Base-by-base conservation (phyloP, 2,797 vertebrate species). In the Triplophysa bombifrons region DNA sequence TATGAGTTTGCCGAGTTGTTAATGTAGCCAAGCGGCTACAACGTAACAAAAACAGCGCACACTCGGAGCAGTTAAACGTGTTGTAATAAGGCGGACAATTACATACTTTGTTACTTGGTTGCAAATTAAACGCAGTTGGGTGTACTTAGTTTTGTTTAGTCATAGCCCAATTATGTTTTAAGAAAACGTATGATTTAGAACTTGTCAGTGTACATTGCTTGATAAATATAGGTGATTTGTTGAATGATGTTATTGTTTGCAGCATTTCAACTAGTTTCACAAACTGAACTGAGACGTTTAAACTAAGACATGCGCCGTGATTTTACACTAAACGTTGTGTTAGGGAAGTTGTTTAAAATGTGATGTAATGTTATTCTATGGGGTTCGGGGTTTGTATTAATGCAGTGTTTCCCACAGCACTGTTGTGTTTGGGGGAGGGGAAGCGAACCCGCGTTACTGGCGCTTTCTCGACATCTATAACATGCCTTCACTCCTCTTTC, bases 341-440 rank as follows among this genome's bases (percentile, higher is more conserved):
- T 48, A 41, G 41, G 10, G 41, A 11, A 0, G 41, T 41, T 41
- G 41, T 41, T 41, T 41, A 41, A 41, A 38, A 41, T 48, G 46
- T 44, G 19, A 60, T 27, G 19, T 16, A 56, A 6, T 48, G 46
- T 48, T 48, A 48, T 48, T 14, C 11, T 4, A 48, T 46, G 41
- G 44, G 53, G 63, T 46, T 77, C 38, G 71, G 63, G 22, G 85
- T 75, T 51, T 25, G 30, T 68, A 80, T 25, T 46, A 66, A 17
- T 38, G 53, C 69, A 64, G 48, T 61, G 70, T 74, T 73, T 82
- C 76, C 71, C 64, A 74, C 66, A 78, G 74, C 94, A 93, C 91
- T 95, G 93, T 95, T 96, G 92, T 94, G 91, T 94, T 96, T 95
- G 95, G 94, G 95, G 95, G 95, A 93, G 90, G 94, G 94, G 93